These are phyloP conservation scores for Drosophila varians DNA, from an alignment of 1,140 invertebrate genomes.

Conservation along the genomic window DNA sequence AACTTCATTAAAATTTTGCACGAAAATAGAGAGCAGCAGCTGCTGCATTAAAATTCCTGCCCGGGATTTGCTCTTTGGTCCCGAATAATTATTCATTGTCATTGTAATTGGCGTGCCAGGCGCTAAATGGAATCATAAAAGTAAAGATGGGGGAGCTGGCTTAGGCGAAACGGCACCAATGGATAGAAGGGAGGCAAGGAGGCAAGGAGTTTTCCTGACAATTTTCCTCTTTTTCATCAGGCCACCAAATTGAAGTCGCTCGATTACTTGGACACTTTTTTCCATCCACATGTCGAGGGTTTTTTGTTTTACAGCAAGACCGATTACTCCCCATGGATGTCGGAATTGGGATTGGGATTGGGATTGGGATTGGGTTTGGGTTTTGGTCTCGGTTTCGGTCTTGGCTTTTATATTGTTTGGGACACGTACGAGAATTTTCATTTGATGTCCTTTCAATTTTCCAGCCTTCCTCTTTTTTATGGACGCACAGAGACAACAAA, in stretches of 20 bases:
- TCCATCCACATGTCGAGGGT: slow-evolving; percentile 26
- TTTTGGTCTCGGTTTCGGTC: slow-evolving; percentile 33
- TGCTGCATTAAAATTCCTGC: slow-evolving; percentile 71
- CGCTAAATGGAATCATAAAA: slow-evolving; percentile 68
- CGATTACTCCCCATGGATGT: slow-evolving; percentile 63
- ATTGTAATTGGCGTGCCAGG: slow-evolving; percentile 78
- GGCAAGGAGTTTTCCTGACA: slow-evolving; percentile 32
- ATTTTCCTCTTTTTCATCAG: slow-evolving; percentile 43
- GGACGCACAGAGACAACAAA: slow-evolving; percentile 68
- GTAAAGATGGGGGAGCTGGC: background rate
- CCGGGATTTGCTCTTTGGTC: slow-evolving; percentile 59
- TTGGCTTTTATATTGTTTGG: slow-evolving; percentile 67
- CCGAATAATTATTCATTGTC: slow-evolving; percentile 81
- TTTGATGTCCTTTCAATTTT: slow-evolving; percentile 81
- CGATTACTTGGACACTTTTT: slow-evolving; percentile 65
- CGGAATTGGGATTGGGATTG: slow-evolving; percentile 5
- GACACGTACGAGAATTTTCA: slow-evolving; percentile 78
- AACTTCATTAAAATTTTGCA: slow-evolving; percentile 67
- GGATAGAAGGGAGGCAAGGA: background rate
- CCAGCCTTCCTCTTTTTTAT: slow-evolving; percentile 62
- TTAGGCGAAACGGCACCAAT: too few species aligned
- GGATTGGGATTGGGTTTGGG: slow-evolving; percentile 41
- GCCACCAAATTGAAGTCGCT: slow-evolving; percentile 51
- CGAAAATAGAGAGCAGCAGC: slow-evolving; percentile 53
- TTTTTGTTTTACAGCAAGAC: slow-evolving; percentile 27